Base-by-base conservation (phyloP, 2,888 invertebrate genomes). In the Frankliniella intonsa region DNA sequence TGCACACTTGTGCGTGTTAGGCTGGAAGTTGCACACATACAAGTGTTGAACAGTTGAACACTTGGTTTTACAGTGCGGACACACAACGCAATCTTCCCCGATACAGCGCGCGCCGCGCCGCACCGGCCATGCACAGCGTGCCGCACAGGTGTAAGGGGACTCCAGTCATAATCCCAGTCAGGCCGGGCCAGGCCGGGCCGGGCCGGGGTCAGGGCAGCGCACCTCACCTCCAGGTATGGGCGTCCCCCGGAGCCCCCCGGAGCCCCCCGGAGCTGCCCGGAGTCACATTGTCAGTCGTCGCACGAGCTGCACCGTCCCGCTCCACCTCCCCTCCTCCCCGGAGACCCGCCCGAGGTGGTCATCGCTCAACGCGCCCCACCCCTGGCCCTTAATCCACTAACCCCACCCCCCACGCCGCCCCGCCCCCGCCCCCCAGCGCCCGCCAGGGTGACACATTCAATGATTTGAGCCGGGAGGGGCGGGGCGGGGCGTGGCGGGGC, bases 251-350 rank as follows among this genome's bases (percentile, higher is more conserved):
- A 22, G 7, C 22, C 9, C 22, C 69, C 69, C 8, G 25, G 7
- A 0, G 69, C 11, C 22, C n/a, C 69, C 17, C 62, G 62, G 62
- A 17, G 55, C 55, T 17, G 55, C 17, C 62, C 19, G 22, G 22
- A 76, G 69, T 76, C 69, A 76, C 69, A 76, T 76, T 76, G 69
- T 76, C 69, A 76, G 69, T 76, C 69, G 69, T 22, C 25, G 25
- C 69, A 76, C 69, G 69, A 25, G 69, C 22, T 25, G 22, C 69
- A 12, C 22, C 69, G n/a, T 69, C 22, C 69, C 65, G n/a, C 17
- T 22, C 22, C 38, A 10, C 69, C 69, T 11, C 69, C 69, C 9
- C 22, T n/a, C 12, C 22, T 22, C 69, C 11, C 62, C 62, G 62
- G 62, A 14, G 62, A 7, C 62, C 38, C 38, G 38, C 38, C 69